Evolutionary conservation across 2,113 vertebrate species (phyloP), one percentile per base, ranked within the genome.

Genomic region (Lepus timidus): DNA sequence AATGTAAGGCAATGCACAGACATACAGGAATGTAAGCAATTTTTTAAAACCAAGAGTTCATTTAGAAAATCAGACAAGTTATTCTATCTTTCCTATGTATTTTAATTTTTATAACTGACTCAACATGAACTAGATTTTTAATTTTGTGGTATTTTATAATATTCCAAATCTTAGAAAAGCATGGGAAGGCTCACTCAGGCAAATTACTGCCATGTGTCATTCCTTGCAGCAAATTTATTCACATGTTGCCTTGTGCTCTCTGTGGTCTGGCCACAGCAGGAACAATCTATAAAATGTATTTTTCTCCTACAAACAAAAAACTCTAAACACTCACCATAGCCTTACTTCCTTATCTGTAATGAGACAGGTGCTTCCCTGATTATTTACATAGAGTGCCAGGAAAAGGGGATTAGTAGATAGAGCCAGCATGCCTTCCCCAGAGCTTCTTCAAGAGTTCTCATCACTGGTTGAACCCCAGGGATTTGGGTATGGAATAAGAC

Each of bases 181-280:
- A 36, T 39, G 33, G 12, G 39, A 85, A 68, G 4, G 9, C 25
- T 94, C 33, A 79, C 22, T 74, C 3, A n/a, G 33, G 64, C 20
- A 85, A 91, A 78, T 64, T 67, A n/a, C 31, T 83, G 14, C 91
- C 64, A 52, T 85, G 70, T 92, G 87, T 83, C 73, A 85, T 39
- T 64, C 20, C 86, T 84, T 75, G 14, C 13, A 73, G 95, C 49
- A 92, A 79, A 87, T 65, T 44, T 76, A 80, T 65, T 79, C 64
- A 80, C 36, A 79, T 52, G 17, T 91, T 65, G 58, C 22, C 58
- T 81, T 51, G 1, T 68, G 3, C 52, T 74, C 49, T 92, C 62
- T 70, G 36, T 33, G 23, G 11, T 44, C 74, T 95, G 75, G 4
- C 4, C 71, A 75, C 58, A 80, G 55, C 9, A 84, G 44, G 33